phyloP scores from a whole-genome alignment of 2,888 invertebrate genomes.

The Busseola fusca region DNA sequence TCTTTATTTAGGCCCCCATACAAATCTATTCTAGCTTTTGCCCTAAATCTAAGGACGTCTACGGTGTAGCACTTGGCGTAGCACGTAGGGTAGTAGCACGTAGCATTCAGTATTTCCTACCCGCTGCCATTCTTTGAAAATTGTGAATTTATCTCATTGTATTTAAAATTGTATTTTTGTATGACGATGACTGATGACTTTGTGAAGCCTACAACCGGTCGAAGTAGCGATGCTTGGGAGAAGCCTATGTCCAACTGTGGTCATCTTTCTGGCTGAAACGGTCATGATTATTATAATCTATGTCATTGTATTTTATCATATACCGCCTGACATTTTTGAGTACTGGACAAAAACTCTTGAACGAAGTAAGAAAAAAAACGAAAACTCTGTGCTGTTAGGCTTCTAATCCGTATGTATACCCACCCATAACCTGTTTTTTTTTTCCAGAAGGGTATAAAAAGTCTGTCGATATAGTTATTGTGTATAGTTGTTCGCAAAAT shows the following conservation, averaged over 20 bases:
- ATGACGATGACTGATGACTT: not conserved
- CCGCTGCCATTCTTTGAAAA: not conserved
- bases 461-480: no score
- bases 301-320: not conserved
- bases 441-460: no score
- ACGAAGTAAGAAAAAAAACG: no score
- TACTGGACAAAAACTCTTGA: no score
- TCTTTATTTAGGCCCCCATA: not conserved
- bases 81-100: constrained; percentile 2
- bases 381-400: no score
- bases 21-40: not conserved
- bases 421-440: no score
- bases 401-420: no score
- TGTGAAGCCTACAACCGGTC: not conserved
- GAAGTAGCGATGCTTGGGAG: not conserved
- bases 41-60: not conserved
- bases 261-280: not conserved
- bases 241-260: not conserved
- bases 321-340: no score
- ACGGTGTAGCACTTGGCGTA: constrained; percentile 10
- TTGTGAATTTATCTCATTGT: not conserved
- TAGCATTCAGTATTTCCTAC: not conserved
- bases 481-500: not conserved
- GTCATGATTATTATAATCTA: not conserved
- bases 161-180: not conserved